Evolutionary conservation across 2,888 invertebrate genomes (phyloP).

Genomic region (Drosophila suboccidentalis): DNA sequence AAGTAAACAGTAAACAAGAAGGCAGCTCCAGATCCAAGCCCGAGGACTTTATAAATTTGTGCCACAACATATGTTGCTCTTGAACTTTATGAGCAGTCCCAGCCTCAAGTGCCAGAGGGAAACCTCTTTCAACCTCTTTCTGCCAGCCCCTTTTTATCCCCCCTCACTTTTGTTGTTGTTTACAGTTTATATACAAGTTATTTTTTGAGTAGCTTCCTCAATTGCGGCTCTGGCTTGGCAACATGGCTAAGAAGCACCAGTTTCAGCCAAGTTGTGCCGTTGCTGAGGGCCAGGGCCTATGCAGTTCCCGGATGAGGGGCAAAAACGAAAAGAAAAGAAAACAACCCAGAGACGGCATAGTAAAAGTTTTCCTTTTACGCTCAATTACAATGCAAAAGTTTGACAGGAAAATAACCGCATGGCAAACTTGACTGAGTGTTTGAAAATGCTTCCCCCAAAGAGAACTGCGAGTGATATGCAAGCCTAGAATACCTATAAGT

Average conservation of each 20-base stretch:
- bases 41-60: slow-evolving; percentile 72
- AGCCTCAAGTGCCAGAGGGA: slow-evolving; percentile 3
- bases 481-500: background rate
- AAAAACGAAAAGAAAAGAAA: slow-evolving; percentile 13
- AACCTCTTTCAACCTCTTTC: slow-evolving; percentile 15
- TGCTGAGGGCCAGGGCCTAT: slow-evolving; percentile 42
- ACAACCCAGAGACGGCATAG: slow-evolving; percentile 41
- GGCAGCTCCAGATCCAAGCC: slow-evolving; percentile 18
- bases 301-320: slow-evolving; percentile 35
- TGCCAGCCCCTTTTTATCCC: background rate
- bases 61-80: slow-evolving; percentile 81
- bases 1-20: slow-evolving; percentile 50
- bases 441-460: slow-evolving; percentile 44
- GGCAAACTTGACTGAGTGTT: slow-evolving; percentile 65
- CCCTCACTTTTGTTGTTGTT: slow-evolving; percentile 49
- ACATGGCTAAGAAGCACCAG: slow-evolving; percentile 54
- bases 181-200: slow-evolving; percentile 71
- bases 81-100: slow-evolving; percentile 64
- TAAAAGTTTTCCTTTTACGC: slow-evolving; percentile 80
- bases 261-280: slow-evolving; percentile 35
- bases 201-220: slow-evolving; percentile 78
- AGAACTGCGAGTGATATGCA: background rate
- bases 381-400: slow-evolving; percentile 81
- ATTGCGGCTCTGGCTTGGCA: slow-evolving; percentile 65
- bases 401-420: slow-evolving; percentile 80